Base-by-base conservation (phyloP, 2,888 invertebrate genomes). In the Pseudeuparius sepicola region DNA sequence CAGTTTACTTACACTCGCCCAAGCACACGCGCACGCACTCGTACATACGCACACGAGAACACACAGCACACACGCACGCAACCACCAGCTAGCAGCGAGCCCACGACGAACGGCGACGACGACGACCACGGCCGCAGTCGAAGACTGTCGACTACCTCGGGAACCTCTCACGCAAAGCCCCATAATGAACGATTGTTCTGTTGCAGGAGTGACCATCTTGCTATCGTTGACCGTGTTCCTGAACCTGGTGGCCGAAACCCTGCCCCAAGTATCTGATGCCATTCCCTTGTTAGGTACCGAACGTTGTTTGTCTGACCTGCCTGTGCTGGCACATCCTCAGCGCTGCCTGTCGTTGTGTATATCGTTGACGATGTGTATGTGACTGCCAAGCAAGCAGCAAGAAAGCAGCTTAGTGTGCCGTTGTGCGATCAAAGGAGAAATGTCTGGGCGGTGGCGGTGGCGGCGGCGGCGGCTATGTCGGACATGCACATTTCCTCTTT, bases 181-280 rank as follows among this genome's bases (percentile, higher is more conserved):
- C n/a, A n/a, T n/a, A n/a, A n/a, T n/a, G n/a, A n/a, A n/a, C n/a
- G n/a, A n/a, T n/a, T 71, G 65, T 73, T 73, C 73, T 78, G 74
- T 85, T 85, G 69, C 86, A 93, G 93, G 93, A 76, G 92, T 94
- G 74, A 93, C 93, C 73, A 93, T 94, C 73, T 86, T 94, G 71
- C 89, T 97, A 68, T 96, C 96, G 70, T 85, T 97, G 78, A 96
- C 94, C 75, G 94, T 97, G 76, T 97, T 97, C 79, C 87, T 96
- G 76, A 90, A 96, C 77, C 85, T 96, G 77, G 94, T 97, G 70
- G 93, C 94, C 58, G 94, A 96, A 81, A 93, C 94, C 72, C 88
- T 96, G 84, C 96, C 96, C 70, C 93, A 90, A 78, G 96, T 96
- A 70, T 96, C 96, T 71, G 96, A 96, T 74, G 94, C 96, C 70